These are phyloP conservation scores for Onychostoma macrolepis DNA, from an alignment of 2,113 vertebrate genomes.

Conservation along the genomic window DNA sequence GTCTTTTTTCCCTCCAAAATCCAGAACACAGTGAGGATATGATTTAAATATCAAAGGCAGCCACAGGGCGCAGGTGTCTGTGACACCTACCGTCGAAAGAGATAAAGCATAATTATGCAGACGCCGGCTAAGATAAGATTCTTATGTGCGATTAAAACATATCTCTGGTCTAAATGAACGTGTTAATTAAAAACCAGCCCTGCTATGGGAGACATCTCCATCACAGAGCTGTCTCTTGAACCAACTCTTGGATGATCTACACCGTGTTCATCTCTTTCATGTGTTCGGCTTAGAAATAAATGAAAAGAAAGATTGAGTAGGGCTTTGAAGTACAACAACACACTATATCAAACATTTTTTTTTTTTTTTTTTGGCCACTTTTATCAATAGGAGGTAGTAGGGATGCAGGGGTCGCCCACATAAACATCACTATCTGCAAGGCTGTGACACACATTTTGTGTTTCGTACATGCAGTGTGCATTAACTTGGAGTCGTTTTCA, in stretches of 20 bases:
- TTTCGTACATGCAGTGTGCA: conserved; percentile 14
- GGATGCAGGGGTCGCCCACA: not conserved
- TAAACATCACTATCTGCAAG: not conserved
- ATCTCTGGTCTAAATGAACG: conserved; percentile 21
- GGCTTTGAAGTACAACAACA: not conserved
- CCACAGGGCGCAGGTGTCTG: conserved; percentile 50
- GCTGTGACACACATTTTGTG: not conserved
- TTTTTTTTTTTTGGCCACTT: not conserved
- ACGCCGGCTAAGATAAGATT: conserved; percentile 49
- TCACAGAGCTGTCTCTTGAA: not conserved
- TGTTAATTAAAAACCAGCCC: conserved; percentile 19
- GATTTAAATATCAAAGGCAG: conserved; percentile 72
- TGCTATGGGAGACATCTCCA: not conserved
- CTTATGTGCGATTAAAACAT: conserved; percentile 47
- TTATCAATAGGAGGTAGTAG: not conserved
- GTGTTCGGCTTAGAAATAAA: not conserved
- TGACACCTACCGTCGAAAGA: conserved; percentile 50
- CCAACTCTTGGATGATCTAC: not conserved
- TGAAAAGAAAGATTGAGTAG: not conserved
- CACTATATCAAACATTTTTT: not conserved
- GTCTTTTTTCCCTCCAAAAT: conserved; percentile 32
- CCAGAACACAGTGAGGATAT: conserved; percentile 51
- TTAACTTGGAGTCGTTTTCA: conserved; percentile 36
- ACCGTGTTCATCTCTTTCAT: not conserved
- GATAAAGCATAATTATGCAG: conserved; percentile 68